Evolutionary conservation across 1,140 invertebrate species (phyloP), one percentile per base, ranked within the genome.

Genomic region (Marisa cornuarietis): DNA sequence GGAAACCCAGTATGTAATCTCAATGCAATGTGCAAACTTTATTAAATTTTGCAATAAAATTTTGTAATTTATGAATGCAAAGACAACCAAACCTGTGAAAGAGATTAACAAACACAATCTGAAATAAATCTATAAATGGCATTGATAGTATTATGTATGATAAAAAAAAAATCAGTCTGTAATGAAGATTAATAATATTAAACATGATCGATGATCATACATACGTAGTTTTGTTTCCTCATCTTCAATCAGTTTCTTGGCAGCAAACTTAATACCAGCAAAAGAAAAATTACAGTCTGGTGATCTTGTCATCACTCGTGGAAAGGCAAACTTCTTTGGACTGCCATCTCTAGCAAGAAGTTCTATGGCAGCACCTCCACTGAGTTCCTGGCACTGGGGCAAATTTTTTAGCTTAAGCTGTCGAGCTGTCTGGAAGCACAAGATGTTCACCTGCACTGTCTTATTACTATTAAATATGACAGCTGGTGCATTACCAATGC

Each of bases 301-400:
- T 13, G 68, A n/a, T 91, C 92, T 79, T 93, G 92, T 81, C 89
- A 91, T 13, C 88, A 86, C 88, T 95, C 89, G 93, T 22, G 88
- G 92, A 87, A 96, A 95, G 24, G 93, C 84, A 92, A 95, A 97
- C 71, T 93, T 91, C 13, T 92, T 84, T 7, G 94, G 93, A 90
- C 97, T 91, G 20, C 96, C 95, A 87, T 92, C 90, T 73, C 89
- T 91, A 11, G 97, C 96, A 63, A 96, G 93, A 68, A 93, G 87
- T 92, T 99, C 97, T 75, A 99, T 94, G 49, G 96, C 95, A 87
- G 91, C 92, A 1, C 98, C 98, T 66, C 98, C 97, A 88, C 93
- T 94, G 83, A 96, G 89, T 77, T 91, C 87, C 18, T 93, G 91
- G 90, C 94, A 96, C 85, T 95, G 94, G 66, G 94, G 93, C 49